phyloP scores from a whole-genome alignment of 2,797 vertebrate species.

The Cygnus olor region DNA sequence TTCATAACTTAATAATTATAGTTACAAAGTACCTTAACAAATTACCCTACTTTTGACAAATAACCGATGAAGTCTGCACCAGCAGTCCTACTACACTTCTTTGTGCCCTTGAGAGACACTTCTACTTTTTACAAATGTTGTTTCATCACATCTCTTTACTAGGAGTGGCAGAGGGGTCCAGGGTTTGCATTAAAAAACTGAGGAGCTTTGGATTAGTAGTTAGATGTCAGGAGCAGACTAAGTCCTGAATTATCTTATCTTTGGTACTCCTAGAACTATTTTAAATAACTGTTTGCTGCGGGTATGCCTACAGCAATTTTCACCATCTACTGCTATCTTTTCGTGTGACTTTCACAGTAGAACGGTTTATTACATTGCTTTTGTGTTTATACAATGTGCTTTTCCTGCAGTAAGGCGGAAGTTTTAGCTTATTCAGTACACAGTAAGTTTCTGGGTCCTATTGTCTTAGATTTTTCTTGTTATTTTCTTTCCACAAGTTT shows the following conservation, averaged over 20 bases:
- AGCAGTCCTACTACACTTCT: not conserved
- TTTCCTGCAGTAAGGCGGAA: not conserved
- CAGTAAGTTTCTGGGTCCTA: not conserved
- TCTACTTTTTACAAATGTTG: conserved; percentile 24
- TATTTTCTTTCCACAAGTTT: not conserved
- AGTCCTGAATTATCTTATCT: not conserved
- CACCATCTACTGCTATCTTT: not conserved
- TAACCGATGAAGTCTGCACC: not conserved
- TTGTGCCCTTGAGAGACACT: not conserved
- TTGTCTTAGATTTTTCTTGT: not conserved
- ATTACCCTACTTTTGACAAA: not conserved
- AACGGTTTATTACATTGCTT: not conserved
- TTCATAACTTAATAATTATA: conserved; percentile 22
- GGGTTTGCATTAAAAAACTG: not conserved
- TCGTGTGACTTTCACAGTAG: not conserved
- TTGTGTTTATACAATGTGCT: not conserved
- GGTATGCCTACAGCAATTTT: not conserved
- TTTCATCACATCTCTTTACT: not conserved
- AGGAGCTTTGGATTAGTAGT: not conserved
- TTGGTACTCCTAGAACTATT: not conserved
- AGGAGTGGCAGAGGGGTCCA: not conserved
- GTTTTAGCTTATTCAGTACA: not conserved
- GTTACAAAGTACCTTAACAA: conserved; percentile 29
- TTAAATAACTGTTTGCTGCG: not conserved
- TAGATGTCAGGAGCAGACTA: not conserved